phyloP scores from a whole-genome alignment of 2,113 vertebrate species.

The Pitta sordida region DNA sequence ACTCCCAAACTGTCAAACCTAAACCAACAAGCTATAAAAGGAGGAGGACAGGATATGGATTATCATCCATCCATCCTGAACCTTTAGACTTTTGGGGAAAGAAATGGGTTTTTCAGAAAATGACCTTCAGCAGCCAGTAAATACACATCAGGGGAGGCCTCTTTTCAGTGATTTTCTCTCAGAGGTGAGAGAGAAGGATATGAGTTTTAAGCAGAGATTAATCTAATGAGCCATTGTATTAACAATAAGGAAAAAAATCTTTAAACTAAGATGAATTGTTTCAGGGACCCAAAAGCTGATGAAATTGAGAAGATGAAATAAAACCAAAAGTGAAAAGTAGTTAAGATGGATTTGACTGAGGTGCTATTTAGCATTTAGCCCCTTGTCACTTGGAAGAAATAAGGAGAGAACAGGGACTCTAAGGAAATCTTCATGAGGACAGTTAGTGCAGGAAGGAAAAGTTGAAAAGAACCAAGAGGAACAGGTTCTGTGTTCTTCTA shows the following conservation, averaged over 20 bases:
- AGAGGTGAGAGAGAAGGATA: not conserved
- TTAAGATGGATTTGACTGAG: not conserved
- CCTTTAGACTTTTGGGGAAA: not conserved
- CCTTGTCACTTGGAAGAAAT: not conserved
- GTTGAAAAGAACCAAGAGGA: not conserved
- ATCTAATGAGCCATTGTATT: conserved; percentile 4
- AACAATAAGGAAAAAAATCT: not conserved
- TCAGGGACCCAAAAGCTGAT: not conserved
- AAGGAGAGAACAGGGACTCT: not conserved
- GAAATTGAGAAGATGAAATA: conserved; percentile 22
- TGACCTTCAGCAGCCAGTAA: conserved; percentile 4
- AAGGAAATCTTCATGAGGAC: not conserved
- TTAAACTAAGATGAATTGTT: not conserved
- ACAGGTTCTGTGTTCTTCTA: too few relatives aligned
- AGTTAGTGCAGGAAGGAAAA: not conserved
- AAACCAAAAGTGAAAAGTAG: not conserved
- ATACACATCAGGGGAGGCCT: not conserved
- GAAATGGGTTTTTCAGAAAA: not conserved
- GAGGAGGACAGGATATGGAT: not conserved
- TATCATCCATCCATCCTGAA: not conserved
- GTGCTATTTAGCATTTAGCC: not conserved
- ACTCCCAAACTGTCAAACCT: not conserved
- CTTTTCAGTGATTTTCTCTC: not conserved
- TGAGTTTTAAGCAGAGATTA: conserved; percentile 42
- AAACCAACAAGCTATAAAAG: not conserved